Percentiles rank a stretch among this genome's conserved stretches.
Conservation (phyloP, 2,113 vertebrate species). For the Zootoca vivipara region DNA sequence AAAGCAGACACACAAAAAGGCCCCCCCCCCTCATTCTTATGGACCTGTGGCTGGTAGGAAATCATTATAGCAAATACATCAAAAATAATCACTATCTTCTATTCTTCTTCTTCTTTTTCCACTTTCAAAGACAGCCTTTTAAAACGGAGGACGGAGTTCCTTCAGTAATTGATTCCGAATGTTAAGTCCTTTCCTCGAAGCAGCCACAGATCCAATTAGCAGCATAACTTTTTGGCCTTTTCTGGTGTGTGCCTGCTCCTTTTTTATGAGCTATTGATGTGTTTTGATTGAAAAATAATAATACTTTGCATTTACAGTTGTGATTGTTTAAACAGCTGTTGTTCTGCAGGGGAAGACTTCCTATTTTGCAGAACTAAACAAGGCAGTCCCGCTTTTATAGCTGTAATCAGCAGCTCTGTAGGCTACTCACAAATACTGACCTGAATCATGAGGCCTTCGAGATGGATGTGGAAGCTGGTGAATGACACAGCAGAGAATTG, state of each 20-base stretch:
- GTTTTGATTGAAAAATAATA: neutral
- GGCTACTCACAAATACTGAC: neutral
- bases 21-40: neutral
- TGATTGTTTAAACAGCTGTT: neutral
- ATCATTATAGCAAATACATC: constrained; percentile 46
- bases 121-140: constrained; percentile 37
- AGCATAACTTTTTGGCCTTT: constrained; percentile 26
- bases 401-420: neutral
- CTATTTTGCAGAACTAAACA: constrained; percentile 11
- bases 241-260: neutral
- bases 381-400: neutral
- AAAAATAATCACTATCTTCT: constrained; percentile 22
- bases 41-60: neutral
- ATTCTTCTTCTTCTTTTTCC: neutral
- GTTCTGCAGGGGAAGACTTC: neutral
- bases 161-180: constrained; percentile 50
- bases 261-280: constrained; percentile 20
- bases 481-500: neutral
- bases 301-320: neutral
- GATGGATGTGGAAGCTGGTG: neutral
- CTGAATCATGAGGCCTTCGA: neutral
- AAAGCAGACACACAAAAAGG: constrained; percentile 30
- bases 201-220: constrained; percentile 36
- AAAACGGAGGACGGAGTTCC: constrained; percentile 28
- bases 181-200: constrained; percentile 39